Evolutionary conservation across 1,140 invertebrate species (phyloP), one percentile per base, ranked within the genome.

Genomic region (Leptopilina boulardi): DNA sequence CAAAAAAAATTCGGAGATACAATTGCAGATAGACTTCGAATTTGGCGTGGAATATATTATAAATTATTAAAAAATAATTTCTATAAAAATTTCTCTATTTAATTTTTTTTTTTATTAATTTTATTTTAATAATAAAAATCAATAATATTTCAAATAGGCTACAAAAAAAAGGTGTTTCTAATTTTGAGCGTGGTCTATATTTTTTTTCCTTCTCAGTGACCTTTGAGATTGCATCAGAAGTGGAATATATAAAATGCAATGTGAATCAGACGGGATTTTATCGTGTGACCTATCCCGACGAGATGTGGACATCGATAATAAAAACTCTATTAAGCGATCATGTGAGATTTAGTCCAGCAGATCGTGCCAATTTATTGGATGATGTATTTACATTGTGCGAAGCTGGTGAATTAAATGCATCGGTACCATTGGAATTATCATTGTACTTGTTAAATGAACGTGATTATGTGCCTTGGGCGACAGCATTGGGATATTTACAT

Each of bases 231-330:
- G 88, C 92, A 44, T 87, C 91, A 47, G 91, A 92, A 54, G 91
- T 94, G 0, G 92, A 94, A 54, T 98, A 96, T 94, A 93, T 98
- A 56, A 97, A 97, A 89, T 94, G 95, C 26, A 98, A 98, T 89
- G 92, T 95, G n/a, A 95, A 96, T 84, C 95, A 96, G 88, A 94
- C 94, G 18, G 96, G 97, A 1, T 97, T 97, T 85, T 98, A 97
- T 88, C 92, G 97, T 23, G 96, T 98, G 0, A 94, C 95, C 76
- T 98, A 98, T 88, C 95, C 97, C 38, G 92, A 94, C 1, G 92
- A 93, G 0, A 95, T 95, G 89, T 98, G 96, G 97, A 88, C 92
- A 0, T 91, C 92, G 8, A 91, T 98, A 15, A 96, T 96, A 47
- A 85, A 92, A 11, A 93, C 94, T 21, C 90, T 98, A 3, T 89